Evolutionary conservation across 1,140 invertebrate species (phyloP).

Genomic region (Drosophila ironensis): DNA sequence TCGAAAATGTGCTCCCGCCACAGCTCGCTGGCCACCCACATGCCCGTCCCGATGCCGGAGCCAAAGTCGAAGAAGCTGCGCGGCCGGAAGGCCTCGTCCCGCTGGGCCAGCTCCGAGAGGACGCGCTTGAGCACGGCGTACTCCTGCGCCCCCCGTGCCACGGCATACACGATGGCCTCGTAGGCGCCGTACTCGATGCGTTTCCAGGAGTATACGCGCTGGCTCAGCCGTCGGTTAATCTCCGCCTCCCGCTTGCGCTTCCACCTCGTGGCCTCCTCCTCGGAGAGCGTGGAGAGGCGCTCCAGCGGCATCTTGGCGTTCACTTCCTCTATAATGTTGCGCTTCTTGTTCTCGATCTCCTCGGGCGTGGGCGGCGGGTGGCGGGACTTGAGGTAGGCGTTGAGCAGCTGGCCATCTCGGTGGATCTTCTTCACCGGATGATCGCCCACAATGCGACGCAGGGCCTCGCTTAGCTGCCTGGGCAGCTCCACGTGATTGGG

Average conservation of each 20-base stretch:
- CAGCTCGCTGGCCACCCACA: conserved; percentile 89
- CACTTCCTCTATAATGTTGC: conserved; percentile 60
- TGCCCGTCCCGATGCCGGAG: conserved; percentile 92
- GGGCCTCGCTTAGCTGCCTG: conserved; percentile 83
- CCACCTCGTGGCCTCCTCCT: conserved; percentile 64
- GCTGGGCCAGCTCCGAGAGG: conserved; percentile 88
- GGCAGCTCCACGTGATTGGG: conserved; percentile 84
- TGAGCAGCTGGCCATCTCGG: conserved; percentile 83
- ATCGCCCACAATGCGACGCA: conserved; percentile 84
- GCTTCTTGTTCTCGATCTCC: conserved; percentile 82
- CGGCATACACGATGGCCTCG: conserved; percentile 87
- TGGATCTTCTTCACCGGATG: conserved; percentile 83
- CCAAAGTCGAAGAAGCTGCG: conserved; percentile 93
- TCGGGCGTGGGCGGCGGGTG: conserved; percentile 85
- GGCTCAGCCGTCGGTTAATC: conserved; percentile 81
- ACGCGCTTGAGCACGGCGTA: conserved; percentile 88
- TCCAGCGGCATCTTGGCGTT: conserved; percentile 70
- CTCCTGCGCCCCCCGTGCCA: conserved; percentile 87
- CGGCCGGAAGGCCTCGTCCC: conserved; percentile 88
- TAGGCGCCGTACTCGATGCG: conserved; percentile 87
- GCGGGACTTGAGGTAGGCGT: conserved; percentile 84
- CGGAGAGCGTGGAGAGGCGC: conserved; percentile 43
- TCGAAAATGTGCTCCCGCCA: conserved; percentile 90
- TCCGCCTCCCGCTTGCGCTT: conserved; percentile 74
- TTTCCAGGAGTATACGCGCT: conserved; percentile 87